Conservation (phyloP, 2,888 invertebrate species). For the Patella pellucida region DNA sequence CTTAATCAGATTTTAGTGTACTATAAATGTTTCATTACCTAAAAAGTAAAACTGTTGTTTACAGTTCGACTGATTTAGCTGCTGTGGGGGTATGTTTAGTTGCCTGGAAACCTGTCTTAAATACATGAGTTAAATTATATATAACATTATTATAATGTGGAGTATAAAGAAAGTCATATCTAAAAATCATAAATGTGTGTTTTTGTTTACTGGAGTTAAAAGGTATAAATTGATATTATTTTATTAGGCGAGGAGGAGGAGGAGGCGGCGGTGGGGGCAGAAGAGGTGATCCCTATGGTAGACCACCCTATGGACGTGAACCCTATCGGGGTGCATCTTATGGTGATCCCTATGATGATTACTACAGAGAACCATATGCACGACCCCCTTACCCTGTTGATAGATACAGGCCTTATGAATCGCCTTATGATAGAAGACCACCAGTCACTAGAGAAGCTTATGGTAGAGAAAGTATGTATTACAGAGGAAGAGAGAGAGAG, state of each 20-base stretch:
- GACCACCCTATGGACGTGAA: constrained; percentile 23
- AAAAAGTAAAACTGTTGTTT: no score
- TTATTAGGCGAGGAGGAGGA: constrained; percentile 1
- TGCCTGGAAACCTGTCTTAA: no score
- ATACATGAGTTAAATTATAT: no score
- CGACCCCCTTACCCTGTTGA: constrained; percentile 53
- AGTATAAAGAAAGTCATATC: not conserved
- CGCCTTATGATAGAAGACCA: constrained; percentile 58
- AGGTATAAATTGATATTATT: not conserved
- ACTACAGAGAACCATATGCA: constrained; percentile 56
- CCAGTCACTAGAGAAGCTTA: constrained; percentile 36
- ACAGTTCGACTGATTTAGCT: no score
- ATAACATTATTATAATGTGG: no score
- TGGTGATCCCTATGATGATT: constrained; percentile 48
- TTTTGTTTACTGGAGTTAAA: not conserved
- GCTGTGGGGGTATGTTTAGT: no score
- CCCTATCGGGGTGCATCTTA: not conserved
- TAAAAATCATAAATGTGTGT: not conserved
- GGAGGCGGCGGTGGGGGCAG: constrained; percentile 3
- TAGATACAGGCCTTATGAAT: constrained; percentile 57
- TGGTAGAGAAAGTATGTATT: constrained; percentile 45
- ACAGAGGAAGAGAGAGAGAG: constrained; percentile 43
- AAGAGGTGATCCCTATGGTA: constrained; percentile 20
- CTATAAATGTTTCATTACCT: no score
- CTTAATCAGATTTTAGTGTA: no score